A percentile compares a stretch with the other conserved stretches of the same genome.
phyloP scores from a whole-genome alignment of 2,888 invertebrate genomes.

The Tridacna crocea region DNA sequence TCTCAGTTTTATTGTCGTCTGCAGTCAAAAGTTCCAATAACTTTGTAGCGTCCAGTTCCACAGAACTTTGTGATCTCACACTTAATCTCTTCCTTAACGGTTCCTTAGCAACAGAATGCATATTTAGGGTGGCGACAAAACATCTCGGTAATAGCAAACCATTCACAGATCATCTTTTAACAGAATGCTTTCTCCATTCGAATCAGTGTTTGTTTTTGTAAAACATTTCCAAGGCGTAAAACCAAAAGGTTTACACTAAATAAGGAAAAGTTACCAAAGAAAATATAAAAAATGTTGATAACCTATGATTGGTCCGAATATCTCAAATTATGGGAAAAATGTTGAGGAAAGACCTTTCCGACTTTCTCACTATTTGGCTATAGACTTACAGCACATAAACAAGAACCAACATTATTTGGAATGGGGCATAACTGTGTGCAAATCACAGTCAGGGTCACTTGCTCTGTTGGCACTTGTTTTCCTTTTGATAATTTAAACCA shows the following conservation, averaged over 20 bases:
- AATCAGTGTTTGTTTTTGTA: neutral
- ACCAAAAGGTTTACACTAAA: neutral
- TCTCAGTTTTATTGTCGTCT: constrained; percentile 29
- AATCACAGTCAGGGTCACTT: too few relatives aligned
- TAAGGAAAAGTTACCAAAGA: too few relatives aligned
- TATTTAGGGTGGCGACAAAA: neutral
- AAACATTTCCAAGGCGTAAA: neutral
- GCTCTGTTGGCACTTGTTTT: too few relatives aligned
- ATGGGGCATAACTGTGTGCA: too few relatives aligned
- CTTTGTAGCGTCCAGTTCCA: constrained; percentile 56
- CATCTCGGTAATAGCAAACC: neutral
- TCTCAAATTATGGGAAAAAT: too few relatives aligned
- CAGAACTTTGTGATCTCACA: constrained; percentile 52
- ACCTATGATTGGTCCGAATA: too few relatives aligned
- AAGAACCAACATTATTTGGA: too few relatives aligned
- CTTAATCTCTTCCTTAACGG: constrained; percentile 39
- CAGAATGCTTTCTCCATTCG: neutral
- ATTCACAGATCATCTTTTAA: neutral
- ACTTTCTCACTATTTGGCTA: too few relatives aligned
- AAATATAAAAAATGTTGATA: too few relatives aligned
- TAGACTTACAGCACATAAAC: too few relatives aligned
- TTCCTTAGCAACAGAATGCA: constrained; percentile 24
- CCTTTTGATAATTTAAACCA: too few relatives aligned
- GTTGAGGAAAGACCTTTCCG: too few relatives aligned
- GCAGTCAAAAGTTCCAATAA: constrained; percentile 50